Evolutionary conservation across 2,888 invertebrate genomes (phyloP).

Genomic region (Heteromyza rotundicornis): DNA sequence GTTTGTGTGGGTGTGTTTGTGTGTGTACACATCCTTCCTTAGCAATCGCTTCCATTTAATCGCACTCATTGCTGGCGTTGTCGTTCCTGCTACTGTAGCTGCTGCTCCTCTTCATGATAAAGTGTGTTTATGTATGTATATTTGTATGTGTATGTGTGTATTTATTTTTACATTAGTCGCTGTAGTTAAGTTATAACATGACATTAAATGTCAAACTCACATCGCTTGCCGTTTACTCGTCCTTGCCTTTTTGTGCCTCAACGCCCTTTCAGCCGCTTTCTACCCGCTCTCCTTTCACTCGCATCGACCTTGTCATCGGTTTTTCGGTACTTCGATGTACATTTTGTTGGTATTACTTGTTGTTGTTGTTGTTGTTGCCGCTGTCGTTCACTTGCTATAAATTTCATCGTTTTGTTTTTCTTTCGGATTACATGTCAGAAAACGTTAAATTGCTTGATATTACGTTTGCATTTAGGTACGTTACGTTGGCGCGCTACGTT

Average conservation of each 20-base stretch:
- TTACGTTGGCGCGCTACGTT: background rate
- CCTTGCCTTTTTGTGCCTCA: background rate
- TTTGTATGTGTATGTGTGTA: slow-evolving; percentile 12
- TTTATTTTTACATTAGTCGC: slow-evolving; percentile 25
- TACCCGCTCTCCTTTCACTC: slow-evolving; percentile 2
- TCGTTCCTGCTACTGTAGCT: slow-evolving; percentile 2
- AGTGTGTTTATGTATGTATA: background rate
- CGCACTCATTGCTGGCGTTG: background rate
- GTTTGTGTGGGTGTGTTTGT: background rate
- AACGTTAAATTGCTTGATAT: slow-evolving; percentile 6
- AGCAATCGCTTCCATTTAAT: background rate
- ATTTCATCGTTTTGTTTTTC: slow-evolving; percentile 5
- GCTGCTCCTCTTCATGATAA: background rate
- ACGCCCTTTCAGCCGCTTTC: background rate
- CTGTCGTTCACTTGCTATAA: background rate
- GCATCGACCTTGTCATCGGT: slow-evolving; percentile 12
- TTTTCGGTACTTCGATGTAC: background rate
- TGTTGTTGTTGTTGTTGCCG: background rate
- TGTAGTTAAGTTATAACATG: slow-evolving; percentile 28
- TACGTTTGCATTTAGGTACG: background rate
- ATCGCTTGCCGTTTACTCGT: background rate
- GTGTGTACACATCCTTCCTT: background rate
- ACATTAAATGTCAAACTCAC: slow-evolving; percentile 27
- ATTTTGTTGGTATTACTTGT: too few relatives aligned
- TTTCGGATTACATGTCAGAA: slow-evolving; percentile 12